Conservation (phyloP, 2,888 invertebrate genomes). For the Idaea straminata region DNA sequence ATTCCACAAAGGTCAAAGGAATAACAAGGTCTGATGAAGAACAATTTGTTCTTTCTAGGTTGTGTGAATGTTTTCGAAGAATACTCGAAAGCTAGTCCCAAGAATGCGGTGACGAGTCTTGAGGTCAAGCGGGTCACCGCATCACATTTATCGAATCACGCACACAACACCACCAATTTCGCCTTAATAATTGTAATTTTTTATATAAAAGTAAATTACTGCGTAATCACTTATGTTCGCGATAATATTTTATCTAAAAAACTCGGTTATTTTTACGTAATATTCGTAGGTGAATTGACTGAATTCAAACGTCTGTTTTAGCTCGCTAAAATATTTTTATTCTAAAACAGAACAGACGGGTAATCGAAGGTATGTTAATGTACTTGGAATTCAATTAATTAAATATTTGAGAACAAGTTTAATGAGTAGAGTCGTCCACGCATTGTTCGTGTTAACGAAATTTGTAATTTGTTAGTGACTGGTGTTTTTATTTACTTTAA, state of each 20-base stretch:
- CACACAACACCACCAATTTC: slow-evolving; percentile 8
- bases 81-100: slow-evolving; percentile 39
- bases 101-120: slow-evolving; percentile 45
- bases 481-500: neutral
- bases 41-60: slow-evolving; percentile 30
- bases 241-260: neutral
- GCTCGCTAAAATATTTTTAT: neutral
- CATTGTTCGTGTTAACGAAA: neutral
- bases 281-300: neutral
- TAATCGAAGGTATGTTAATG: slow-evolving; percentile 13
- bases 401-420: slow-evolving; percentile 11
- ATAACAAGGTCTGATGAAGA: neutral
- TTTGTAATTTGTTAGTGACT: neutral
- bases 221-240: neutral
- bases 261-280: neutral
- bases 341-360: slow-evolving; percentile 19
- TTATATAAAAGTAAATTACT: neutral
- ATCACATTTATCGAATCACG: slow-evolving; percentile 31
- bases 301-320: neutral
- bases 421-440: slow-evolving; percentile 5
- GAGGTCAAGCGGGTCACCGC: slow-evolving; percentile 39
- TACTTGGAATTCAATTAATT: slow-evolving; percentile 10
- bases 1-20: neutral
- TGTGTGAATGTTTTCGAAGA: slow-evolving; percentile 15
- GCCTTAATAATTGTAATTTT: neutral